Conservation (phyloP, 2,113 vertebrate genomes). For the Neoarius graeffei region DNA sequence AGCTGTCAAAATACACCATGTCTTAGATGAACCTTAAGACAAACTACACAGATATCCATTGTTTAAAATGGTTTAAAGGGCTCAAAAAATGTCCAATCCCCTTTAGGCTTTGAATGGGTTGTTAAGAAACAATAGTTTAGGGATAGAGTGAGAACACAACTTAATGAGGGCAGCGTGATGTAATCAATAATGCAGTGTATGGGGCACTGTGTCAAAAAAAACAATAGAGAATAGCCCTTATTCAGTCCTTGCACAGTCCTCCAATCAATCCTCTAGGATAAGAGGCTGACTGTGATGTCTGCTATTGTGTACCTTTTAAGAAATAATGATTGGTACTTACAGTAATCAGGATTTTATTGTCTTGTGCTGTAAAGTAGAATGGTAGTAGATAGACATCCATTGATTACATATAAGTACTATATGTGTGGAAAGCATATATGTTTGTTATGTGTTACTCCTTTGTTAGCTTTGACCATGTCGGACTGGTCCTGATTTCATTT, state of each 20-base stretch:
- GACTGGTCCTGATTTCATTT: conserved; percentile 31
- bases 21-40: conserved; percentile 43
- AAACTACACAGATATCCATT: conserved; percentile 2
- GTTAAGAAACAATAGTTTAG: conserved; percentile 41
- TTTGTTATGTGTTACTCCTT: background rate
- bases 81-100: conserved; percentile 34
- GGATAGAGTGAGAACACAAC: conserved; percentile 41
- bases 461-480: conserved; percentile 38
- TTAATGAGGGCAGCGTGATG: conserved; percentile 52
- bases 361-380: background rate
- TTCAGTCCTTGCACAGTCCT: conserved; percentile 47
- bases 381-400: background rate
- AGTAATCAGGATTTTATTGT: background rate
- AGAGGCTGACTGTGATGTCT: conserved; percentile 42
- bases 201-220: conserved; percentile 48
- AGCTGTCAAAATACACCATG: conserved; percentile 48
- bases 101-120: background rate
- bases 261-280: conserved; percentile 45
- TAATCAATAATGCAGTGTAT: conserved; percentile 54
- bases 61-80: conserved; percentile 14
- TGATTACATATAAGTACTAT: background rate
- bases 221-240: conserved; percentile 51
- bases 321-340: background rate
- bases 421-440: background rate
- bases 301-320: conserved; percentile 29